Evolutionary conservation across 2,113 vertebrate species (phyloP).

Genomic region (Xiphias gladius): DNA sequence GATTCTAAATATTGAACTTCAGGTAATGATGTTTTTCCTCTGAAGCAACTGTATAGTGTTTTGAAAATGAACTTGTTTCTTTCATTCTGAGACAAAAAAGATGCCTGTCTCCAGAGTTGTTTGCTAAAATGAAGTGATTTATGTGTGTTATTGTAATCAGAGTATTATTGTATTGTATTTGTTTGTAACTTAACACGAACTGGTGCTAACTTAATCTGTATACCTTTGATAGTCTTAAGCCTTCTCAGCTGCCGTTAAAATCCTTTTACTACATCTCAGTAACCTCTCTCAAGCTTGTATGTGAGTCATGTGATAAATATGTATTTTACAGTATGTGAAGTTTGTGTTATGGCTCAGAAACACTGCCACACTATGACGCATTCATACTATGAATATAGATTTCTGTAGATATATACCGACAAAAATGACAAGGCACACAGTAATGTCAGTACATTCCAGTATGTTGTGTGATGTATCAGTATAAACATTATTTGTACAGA

Average conservation of each 20-base stretch:
- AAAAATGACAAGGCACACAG: background rate
- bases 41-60: constrained; percentile 8
- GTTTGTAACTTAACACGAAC: constrained; percentile 61
- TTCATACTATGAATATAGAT: constrained; percentile 19
- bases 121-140: constrained; percentile 33
- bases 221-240: constrained; percentile 51
- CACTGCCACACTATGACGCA: constrained; percentile 55
- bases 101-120: constrained; percentile 17
- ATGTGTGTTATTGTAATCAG: constrained; percentile 26
- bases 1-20: constrained; percentile 12
- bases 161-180: constrained; percentile 46
- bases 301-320: constrained; percentile 41
- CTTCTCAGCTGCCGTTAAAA: constrained; percentile 56
- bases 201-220: constrained; percentile 71
- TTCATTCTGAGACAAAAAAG: constrained; percentile 23
- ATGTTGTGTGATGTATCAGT: constrained; percentile 25
- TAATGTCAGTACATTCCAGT: constrained; percentile 49
- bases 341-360: constrained; percentile 49
- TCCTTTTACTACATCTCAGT: constrained; percentile 31
- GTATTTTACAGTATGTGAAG: constrained; percentile 30
- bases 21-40: constrained; percentile 21
- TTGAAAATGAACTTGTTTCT: constrained; percentile 22
- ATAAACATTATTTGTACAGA: constrained; percentile 35
- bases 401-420: constrained; percentile 41
- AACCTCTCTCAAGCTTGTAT: constrained; percentile 32